Evolutionary conservation across 2,113 vertebrate species (phyloP).

Genomic region (Larimichthys polyactis): DNA sequence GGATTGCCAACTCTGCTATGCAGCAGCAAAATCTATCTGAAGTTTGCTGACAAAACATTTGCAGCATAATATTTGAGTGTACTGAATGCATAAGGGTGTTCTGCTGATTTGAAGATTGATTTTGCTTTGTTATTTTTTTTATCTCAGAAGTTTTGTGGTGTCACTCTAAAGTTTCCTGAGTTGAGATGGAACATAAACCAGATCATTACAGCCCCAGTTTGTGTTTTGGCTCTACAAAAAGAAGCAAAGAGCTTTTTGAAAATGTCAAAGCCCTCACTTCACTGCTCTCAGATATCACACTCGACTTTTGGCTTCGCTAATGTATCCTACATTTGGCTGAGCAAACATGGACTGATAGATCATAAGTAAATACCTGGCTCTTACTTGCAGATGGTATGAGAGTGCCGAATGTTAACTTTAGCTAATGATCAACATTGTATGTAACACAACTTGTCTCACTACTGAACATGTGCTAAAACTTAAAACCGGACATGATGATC

Average conservation of each 20-base stretch:
- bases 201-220: neutral
- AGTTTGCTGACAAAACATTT: neutral
- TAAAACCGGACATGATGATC: neutral
- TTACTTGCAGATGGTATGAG: neutral
- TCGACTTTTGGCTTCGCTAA: neutral
- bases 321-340: neutral
- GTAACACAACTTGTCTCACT: neutral
- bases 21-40: neutral
- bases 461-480: neutral
- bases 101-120: neutral
- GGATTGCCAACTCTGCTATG: neutral
- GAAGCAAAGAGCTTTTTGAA: neutral
- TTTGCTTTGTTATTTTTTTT: neutral
- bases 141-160: neutral
- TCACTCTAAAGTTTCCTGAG: neutral
- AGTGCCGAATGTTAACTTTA: neutral
- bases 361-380: neutral
- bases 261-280: conserved; percentile 10
- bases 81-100: neutral
- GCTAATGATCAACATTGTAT: too few species aligned
- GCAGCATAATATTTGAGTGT: neutral
- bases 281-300: neutral
- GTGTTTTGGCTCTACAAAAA: conserved; percentile 6
- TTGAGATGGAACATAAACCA: neutral
- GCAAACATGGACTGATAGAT: neutral